Percentiles rank a stretch among this genome's conserved stretches.
Evolutionary conservation across 2,888 invertebrate genomes (phyloP).

Genomic region (Pegoplata infirma): DNA sequence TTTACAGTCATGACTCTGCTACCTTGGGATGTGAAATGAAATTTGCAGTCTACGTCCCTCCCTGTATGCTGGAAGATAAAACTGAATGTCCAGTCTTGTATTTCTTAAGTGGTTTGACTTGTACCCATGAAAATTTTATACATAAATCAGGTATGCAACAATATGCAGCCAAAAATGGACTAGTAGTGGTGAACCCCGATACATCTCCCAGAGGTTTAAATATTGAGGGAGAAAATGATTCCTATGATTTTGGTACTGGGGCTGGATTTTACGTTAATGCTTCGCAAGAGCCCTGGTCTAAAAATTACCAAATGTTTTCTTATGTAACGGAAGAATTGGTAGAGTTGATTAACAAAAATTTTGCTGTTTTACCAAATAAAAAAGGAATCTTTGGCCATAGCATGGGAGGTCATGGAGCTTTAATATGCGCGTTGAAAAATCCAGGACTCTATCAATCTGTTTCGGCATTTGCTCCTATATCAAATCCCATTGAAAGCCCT

Average conservation of each 20-base stretch:
- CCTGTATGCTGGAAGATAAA: constrained; percentile 79
- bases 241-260: constrained; percentile 96
- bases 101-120: constrained; percentile 94
- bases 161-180: constrained; percentile 90
- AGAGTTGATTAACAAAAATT: constrained; percentile 85
- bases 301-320: constrained; percentile 95
- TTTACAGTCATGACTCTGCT: constrained; percentile 75
- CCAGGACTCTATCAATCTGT: constrained; percentile 92
- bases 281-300: constrained; percentile 92
- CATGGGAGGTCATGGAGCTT: constrained; percentile 99
- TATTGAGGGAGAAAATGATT: constrained; percentile 93
- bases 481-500: constrained; percentile 89
- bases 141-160: constrained; percentile 96
- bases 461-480: constrained; percentile 97
- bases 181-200: constrained; percentile 95
- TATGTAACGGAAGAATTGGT: constrained; percentile 94
- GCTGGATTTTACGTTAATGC: constrained; percentile 98
- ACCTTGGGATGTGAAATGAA: constrained; percentile 93
- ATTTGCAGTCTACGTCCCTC: constrained; percentile 94
- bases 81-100: constrained; percentile 89
- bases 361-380: constrained; percentile 81
- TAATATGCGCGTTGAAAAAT: constrained; percentile 93
- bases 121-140: constrained; percentile 97
- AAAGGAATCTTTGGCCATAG: constrained; percentile 92
- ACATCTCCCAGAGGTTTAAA: constrained; percentile 96